These are phyloP conservation scores for Harpagoxenus sublaevis DNA, from an alignment of 2,888 invertebrate species.

Conservation along the genomic window DNA sequence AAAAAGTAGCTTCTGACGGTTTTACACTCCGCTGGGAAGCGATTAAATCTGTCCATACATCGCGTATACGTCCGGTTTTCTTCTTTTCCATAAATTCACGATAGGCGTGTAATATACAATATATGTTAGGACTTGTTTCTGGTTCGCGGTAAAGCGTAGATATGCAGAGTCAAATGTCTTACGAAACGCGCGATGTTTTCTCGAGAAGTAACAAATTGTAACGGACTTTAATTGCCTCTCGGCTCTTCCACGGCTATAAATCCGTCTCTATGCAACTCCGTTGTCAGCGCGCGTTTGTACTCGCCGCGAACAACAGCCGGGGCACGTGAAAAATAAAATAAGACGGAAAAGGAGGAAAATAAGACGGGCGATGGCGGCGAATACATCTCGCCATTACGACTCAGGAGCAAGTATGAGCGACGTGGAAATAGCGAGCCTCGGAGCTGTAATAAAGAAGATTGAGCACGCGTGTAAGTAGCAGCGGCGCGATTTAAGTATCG, in stretches of 20 bases:
- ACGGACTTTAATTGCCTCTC: conserved; percentile 49
- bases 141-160: neutral
- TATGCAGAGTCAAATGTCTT: neutral
- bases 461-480: conserved; percentile 48
- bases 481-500: conserved; percentile 30
- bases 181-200: conserved; percentile 12
- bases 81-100: neutral
- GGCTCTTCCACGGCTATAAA: conserved; percentile 41
- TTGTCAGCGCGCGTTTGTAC: conserved; percentile 44
- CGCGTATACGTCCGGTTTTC: neutral
- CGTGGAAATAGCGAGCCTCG: conserved; percentile 50
- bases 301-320: conserved; percentile 33
- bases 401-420: conserved; percentile 49
- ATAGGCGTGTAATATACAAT: neutral
- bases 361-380: conserved; percentile 47
- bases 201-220: conserved; percentile 42
- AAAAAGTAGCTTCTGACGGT: neutral
- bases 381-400: conserved; percentile 51
- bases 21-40: neutral
- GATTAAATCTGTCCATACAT: neutral
- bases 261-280: conserved; percentile 26
- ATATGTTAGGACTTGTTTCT: neutral
- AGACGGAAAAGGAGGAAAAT: conserved; percentile 33
- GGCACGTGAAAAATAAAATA: conserved; percentile 32
- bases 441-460: conserved; percentile 52